Evolutionary conservation across 1,140 invertebrate genomes (phyloP).

Genomic region (Centruroides vittatus): DNA sequence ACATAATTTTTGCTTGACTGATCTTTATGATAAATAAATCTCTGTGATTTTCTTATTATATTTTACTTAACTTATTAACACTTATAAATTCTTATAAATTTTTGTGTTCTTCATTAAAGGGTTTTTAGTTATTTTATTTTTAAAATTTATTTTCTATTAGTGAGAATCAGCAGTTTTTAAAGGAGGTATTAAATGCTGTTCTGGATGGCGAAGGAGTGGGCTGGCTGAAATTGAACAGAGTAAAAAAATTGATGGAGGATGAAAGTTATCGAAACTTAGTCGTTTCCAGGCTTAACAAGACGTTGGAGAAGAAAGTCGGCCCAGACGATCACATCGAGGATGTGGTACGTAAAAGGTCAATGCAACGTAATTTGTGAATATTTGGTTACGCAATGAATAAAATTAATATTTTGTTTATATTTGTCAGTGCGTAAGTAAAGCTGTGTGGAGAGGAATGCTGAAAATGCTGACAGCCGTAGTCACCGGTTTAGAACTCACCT

Average conservation of each 20-base stretch:
- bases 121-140: too few species aligned
- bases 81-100: too few species aligned
- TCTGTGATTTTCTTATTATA: too few species aligned
- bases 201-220: slow-evolving; percentile 91
- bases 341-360: slow-evolving; percentile 52
- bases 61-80: too few species aligned
- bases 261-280: slow-evolving; percentile 96
- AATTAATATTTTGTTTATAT: too few species aligned
- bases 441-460: slow-evolving; percentile 92
- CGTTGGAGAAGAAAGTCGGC: slow-evolving; percentile 80
- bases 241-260: slow-evolving; percentile 97
- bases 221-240: slow-evolving; percentile 84
- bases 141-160: slow-evolving; percentile 20
- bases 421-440: slow-evolving; percentile 43
- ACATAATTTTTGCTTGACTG: too few species aligned
- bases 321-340: slow-evolving; percentile 96
- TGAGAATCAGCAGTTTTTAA: slow-evolving; percentile 43
- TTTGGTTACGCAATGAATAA: too few species aligned
- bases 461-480: slow-evolving; percentile 79
- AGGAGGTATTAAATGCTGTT: slow-evolving; percentile 74
- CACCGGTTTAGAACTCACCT: slow-evolving; percentile 81
- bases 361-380: too few species aligned
- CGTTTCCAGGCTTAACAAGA: slow-evolving; percentile 85
- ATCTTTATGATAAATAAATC: too few species aligned
- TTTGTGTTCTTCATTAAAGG: too few species aligned